Evolutionary conservation across 2,888 invertebrate species (phyloP).

Genomic region (Cecidostiba fungosa): DNA sequence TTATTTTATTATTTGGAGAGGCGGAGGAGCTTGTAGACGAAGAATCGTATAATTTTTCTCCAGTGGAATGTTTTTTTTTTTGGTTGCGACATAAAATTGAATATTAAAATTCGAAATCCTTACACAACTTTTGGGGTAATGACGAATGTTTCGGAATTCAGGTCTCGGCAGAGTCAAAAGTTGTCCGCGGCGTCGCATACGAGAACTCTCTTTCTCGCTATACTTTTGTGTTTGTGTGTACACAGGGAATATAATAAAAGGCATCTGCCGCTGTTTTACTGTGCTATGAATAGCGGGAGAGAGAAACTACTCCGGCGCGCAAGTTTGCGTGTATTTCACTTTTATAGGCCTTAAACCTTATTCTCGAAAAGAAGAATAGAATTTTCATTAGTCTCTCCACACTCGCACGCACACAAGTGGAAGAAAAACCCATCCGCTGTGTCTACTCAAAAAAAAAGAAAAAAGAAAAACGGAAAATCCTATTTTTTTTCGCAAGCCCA

Average conservation of each 20-base stretch:
- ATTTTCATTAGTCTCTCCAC: constrained; percentile 12
- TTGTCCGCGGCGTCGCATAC: neutral
- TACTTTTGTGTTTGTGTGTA: neutral
- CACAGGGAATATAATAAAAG: neutral
- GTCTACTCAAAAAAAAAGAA: neutral
- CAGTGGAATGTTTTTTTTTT: no score
- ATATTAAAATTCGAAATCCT: neutral
- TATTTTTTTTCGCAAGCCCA: neutral
- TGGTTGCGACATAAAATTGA: neutral
- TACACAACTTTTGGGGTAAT: neutral
- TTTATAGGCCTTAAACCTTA: constrained; percentile 19
- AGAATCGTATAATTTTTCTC: no score
- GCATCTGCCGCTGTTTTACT: constrained; percentile 15
- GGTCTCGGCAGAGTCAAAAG: constrained; percentile 2
- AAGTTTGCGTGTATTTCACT: constrained; percentile 18
- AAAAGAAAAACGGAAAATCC: neutral
- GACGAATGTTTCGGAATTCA: neutral
- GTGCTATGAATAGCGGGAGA: neutral
- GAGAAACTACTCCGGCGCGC: neutral
- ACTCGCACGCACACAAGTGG: neutral
- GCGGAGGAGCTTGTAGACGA: no score
- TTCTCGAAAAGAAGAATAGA: constrained; percentile 21
- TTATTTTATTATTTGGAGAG: neutral
- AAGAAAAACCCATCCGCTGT: neutral
- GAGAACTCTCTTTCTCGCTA: neutral